Base-by-base conservation (phyloP, 1,140 invertebrate species). In the Bradysia coprophila region DNA sequence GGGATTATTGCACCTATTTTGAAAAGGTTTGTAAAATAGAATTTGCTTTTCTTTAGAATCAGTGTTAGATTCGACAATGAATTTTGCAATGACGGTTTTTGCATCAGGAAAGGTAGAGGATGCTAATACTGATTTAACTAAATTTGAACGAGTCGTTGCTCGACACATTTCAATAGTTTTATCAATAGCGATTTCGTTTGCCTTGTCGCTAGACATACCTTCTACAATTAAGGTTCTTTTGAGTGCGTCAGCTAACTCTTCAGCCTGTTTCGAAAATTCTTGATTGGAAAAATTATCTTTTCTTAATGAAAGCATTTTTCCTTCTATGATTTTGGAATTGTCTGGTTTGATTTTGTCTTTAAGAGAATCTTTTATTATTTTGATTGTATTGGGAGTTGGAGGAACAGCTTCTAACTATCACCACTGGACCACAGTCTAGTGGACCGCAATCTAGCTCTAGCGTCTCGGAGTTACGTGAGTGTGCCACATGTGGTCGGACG, bases 111-210 rank as follows among this genome's bases (percentile, higher is more conserved):
- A 31, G 8, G 28, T 9, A n/a, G 28, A 8, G 8, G 28, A 8
- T 9, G 28, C 28, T n/a, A 31, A n/a, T 9, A 31, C 28, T 9
- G 28, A 31, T 31, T n/a, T 8, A 31, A 31, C 28, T 31, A 31
- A n/a, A 31, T 31, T n/a, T 9, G 28, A 31, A n/a, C 28, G 28
- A 42, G 21, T 13, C 13, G 13, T 15, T 31, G n/a, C 20, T 23
- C 33, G n/a, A n/a, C n/a, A n/a, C n/a, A n/a, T n/a, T n/a, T n/a
- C n/a, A n/a, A n/a, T n/a, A n/a, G n/a, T n/a, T 15, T 32, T 13
- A 21, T 42, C 24, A 10, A 42, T 32, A 24, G 40, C 40, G 18
- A 42, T 42, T 16, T 42, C 40, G 16, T 42, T 21, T 16, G 40
- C 28, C 33, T 42, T 42, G 13, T 15, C 24, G 13, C 20, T 13